A percentile compares a stretch with the other conserved stretches of the same genome.
Evolutionary conservation across 2,797 vertebrate genomes (phyloP).

Genomic region (Pseudotriccus pelzelni): DNA sequence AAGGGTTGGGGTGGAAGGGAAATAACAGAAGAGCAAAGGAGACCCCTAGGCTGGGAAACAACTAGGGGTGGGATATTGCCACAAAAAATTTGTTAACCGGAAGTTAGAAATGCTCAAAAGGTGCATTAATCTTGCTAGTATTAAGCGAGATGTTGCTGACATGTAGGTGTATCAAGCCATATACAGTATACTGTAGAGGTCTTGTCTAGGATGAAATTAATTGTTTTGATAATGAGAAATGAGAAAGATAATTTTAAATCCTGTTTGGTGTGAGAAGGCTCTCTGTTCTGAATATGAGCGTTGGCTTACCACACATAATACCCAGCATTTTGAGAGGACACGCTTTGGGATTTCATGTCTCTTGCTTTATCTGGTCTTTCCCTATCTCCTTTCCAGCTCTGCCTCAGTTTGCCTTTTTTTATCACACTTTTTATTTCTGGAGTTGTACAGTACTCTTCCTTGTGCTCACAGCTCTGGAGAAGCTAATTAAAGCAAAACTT

Average conservation of each 20-base stretch:
- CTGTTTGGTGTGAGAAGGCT: rapidly evolving
- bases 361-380: neutral
- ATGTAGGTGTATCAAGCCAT: neutral
- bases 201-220: neutral
- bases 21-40: neutral
- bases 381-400: neutral
- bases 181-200: neutral
- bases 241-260: neutral
- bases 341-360: neutral
- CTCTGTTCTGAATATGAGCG: rapidly evolving
- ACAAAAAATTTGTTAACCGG: neutral
- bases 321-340: neutral
- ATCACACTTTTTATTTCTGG: neutral
- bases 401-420: neutral
- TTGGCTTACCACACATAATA: neutral
- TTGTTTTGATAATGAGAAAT: neutral
- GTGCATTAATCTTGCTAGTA: rapidly evolving
- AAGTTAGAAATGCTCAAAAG: neutral
- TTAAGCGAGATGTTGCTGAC: neutral
- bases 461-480: neutral
- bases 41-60: neutral
- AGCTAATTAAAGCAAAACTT: neutral
- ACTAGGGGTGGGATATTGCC: neutral
- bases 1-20: neutral
- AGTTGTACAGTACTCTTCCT: neutral